These are phyloP conservation scores for Pterocles gutturalis DNA, from an alignment of 2,113 vertebrate genomes.

Conservation along the genomic window DNA sequence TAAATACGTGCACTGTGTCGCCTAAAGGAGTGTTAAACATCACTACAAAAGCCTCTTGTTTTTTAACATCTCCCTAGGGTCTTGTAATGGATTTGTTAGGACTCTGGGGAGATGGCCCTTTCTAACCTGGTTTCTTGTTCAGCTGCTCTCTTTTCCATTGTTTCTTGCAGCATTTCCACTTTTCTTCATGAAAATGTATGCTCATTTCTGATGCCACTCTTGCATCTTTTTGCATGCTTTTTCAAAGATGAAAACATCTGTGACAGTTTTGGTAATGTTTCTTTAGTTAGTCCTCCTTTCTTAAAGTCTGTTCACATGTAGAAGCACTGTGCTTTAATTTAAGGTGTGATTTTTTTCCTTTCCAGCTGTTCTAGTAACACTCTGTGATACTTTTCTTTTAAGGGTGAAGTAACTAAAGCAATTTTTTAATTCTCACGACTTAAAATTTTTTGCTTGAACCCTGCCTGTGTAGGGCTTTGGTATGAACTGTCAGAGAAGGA, in stretches of 20 bases:
- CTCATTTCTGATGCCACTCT: background rate
- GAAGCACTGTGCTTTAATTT: background rate
- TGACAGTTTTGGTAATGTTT: background rate
- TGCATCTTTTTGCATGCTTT: background rate
- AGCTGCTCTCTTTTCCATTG: background rate
- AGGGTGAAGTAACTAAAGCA: background rate
- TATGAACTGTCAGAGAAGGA: background rate
- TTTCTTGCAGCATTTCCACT: background rate
- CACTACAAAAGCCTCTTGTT: background rate
- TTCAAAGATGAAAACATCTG: background rate
- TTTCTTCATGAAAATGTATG: background rate
- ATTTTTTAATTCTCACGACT: background rate
- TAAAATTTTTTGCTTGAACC: background rate
- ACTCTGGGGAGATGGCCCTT: background rate
- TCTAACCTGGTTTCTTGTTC: constrained; percentile 36
- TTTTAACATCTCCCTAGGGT: background rate
- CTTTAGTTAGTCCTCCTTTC: background rate
- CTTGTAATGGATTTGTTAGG: constrained; percentile 5
- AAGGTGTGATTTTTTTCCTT: background rate
- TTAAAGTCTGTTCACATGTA: background rate
- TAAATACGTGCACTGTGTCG: background rate
- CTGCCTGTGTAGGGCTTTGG: background rate
- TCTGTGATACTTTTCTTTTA: background rate
- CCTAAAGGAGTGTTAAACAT: background rate
- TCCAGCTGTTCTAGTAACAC: background rate